These are phyloP conservation scores for Sphenodon punctatus DNA, from an alignment of 2,797 vertebrate species.

Conservation along the genomic window DNA sequence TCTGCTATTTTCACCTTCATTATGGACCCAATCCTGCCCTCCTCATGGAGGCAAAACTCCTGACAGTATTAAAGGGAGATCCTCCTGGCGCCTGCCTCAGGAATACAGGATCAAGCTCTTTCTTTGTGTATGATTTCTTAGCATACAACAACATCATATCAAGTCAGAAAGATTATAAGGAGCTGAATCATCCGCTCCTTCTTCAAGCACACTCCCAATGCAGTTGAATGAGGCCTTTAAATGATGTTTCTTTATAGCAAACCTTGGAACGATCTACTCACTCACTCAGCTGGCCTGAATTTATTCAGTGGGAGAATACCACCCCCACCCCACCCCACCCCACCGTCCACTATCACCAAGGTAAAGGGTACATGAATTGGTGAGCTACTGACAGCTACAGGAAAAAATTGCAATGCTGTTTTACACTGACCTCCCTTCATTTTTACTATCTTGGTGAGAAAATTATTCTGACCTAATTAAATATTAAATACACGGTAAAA, in stretches of 20 bases:
- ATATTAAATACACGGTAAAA: neutral
- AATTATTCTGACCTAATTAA: neutral
- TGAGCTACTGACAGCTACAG: neutral
- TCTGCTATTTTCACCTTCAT: neutral
- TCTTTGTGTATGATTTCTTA: neutral
- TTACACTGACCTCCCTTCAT: neutral
- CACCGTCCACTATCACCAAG: rapidly evolving
- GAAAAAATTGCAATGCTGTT: neutral
- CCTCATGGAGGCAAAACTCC: neutral
- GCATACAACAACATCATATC: neutral
- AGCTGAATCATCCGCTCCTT: neutral
- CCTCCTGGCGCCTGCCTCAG: neutral
- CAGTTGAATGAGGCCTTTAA: neutral
- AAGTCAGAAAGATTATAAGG: neutral
- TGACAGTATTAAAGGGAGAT: neutral
- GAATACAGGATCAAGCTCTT: neutral
- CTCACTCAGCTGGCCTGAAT: neutral
- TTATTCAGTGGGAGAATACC: too few relatives aligned
- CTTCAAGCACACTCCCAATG: neutral
- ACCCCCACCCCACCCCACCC: too few relatives aligned
- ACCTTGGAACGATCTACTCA: neutral
- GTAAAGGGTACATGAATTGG: neutral
- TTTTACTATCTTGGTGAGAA: neutral
- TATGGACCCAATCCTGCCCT: neutral
- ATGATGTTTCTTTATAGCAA: neutral